Percentiles rank a stretch among this genome's conserved stretches.
Conservation (phyloP, 2,797 vertebrate genomes). For the Okamejei kenojei region DNA sequence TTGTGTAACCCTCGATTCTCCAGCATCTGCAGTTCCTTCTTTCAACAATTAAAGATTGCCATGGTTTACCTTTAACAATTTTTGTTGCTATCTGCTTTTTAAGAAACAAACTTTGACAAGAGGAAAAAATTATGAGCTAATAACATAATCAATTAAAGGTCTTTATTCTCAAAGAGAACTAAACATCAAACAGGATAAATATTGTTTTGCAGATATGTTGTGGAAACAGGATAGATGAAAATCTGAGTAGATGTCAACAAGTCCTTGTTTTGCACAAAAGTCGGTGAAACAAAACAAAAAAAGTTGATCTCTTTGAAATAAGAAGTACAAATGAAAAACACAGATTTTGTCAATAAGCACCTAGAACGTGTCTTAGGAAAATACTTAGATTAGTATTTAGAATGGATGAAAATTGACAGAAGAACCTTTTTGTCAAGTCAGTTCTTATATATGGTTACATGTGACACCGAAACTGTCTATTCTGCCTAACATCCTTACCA, state of each 20-base stretch:
- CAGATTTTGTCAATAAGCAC: neutral
- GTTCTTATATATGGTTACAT: neutral
- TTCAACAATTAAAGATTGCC: too few species aligned
- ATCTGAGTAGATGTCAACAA: neutral
- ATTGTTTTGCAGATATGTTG: neutral
- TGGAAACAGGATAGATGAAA: neutral
- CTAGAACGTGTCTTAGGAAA: neutral
- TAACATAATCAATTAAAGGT: neutral
- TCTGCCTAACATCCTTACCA: too few species aligned
- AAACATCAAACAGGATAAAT: neutral
- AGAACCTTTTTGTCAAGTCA: neutral
- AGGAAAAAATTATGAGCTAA: neutral
- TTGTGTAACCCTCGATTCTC: too few species aligned
- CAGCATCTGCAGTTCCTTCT: too few species aligned
- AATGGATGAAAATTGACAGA: neutral
- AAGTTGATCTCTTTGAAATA: neutral
- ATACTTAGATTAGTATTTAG: neutral
- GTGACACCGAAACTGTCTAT: too few species aligned
- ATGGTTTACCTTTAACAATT: too few species aligned
- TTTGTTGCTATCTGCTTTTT: too few species aligned
- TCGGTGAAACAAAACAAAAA: neutral
- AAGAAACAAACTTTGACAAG: too few species aligned
- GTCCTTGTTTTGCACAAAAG: neutral
- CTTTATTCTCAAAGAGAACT: neutral
- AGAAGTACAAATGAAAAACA: neutral